Base-by-base conservation (phyloP, 1,140 invertebrate genomes). In the Saccostrea echinata region DNA sequence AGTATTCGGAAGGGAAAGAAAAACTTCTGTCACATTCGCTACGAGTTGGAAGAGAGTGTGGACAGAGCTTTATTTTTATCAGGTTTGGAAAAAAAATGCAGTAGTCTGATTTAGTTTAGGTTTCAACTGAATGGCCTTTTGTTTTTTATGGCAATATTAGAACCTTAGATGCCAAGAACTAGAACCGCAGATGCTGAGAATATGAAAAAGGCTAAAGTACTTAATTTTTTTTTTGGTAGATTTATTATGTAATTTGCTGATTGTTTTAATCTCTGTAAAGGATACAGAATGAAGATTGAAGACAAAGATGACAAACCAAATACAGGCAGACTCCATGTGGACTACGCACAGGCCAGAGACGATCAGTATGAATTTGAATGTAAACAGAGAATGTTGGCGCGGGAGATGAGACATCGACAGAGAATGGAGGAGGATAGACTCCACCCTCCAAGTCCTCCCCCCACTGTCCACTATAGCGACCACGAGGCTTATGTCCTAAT, bases 11-110 rank as follows among this genome's bases (percentile, higher is more conserved):
- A 99, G 88, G 98, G 98, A 82, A 98, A 98, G 93, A 99, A 99
- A 93, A 98, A 98, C 95, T 99, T 99, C 94, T 98, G 98, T 94
- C 98, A 99, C 91, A 98, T 99, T 93, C 96, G 98, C 89, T 99
- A 98, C 95, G 97, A 97, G 68, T 96, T 97, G 90, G 98, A 98
- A 94, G 96, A 96, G 16, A 97, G 97, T 93, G 98, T 99, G 0
- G 98, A 99, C 94, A 96, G 97, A 90, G 98, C 98, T 11, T 97
- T 99, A 90, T 97, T 97, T 93, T 95, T 98, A 81, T 98, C 98
- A 86, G 96, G 96, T 68, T 43, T 43, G 43, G 43, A 43, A 43
- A 43, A n/a, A 43, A 8, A 43, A 43, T 43, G 4, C 4, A 43
- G 43, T 43, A 43, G 43, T 43, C 0, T 43, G 43, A 43, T 43